A percentile compares a stretch with the other conserved stretches of the same genome.
These are phyloP conservation scores for Parnassius mnemosyne DNA, from an alignment of 2,888 invertebrate species.

Conservation along the genomic window DNA sequence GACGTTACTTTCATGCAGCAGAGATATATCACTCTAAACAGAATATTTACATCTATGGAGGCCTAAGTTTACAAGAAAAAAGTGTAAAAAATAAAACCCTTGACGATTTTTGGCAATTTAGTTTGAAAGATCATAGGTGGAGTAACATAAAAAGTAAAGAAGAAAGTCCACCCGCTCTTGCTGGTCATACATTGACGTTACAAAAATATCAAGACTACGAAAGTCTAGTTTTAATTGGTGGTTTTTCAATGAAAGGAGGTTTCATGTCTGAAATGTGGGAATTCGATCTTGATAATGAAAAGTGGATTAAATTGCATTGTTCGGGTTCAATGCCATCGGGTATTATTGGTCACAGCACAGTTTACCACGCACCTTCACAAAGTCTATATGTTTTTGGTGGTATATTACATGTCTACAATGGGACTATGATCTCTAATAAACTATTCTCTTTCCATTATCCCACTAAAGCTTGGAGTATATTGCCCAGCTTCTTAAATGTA, in stretches of 20 bases:
- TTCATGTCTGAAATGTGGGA: constrained; percentile 89
- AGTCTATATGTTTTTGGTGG: constrained; percentile 96
- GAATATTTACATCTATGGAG: constrained; percentile 94
- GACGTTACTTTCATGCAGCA: constrained; percentile 95
- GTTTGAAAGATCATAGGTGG: constrained; percentile 91
- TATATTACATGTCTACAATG: constrained; percentile 86
- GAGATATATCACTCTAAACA: constrained; percentile 91
- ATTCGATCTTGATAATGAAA: constrained; percentile 86
- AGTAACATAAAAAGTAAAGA: constrained; percentile 82
- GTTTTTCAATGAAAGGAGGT: constrained; percentile 87
- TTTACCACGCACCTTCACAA: constrained; percentile 89
- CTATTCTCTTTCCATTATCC: constrained; percentile 88
- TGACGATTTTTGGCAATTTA: constrained; percentile 96
- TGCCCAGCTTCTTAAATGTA: constrained; percentile 85
- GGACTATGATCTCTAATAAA: constrained; percentile 86
- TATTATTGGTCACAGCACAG: constrained; percentile 93
- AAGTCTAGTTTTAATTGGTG: constrained; percentile 92
- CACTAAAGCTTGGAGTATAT: constrained; percentile 88
- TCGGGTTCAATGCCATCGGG: constrained; percentile 89
- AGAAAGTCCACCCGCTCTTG: constrained; percentile 85
- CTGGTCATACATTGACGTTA: constrained; percentile 93
- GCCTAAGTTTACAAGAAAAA: constrained; percentile 84
- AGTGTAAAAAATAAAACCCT: constrained; percentile 83
- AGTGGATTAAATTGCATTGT: constrained; percentile 86
- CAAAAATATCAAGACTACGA: constrained; percentile 86